Evolutionary conservation across 92 coral and sea anemone species (phyloP), one percentile per base, ranked within the genome.

Genomic region (Anthopleura xanthogrammica): DNA sequence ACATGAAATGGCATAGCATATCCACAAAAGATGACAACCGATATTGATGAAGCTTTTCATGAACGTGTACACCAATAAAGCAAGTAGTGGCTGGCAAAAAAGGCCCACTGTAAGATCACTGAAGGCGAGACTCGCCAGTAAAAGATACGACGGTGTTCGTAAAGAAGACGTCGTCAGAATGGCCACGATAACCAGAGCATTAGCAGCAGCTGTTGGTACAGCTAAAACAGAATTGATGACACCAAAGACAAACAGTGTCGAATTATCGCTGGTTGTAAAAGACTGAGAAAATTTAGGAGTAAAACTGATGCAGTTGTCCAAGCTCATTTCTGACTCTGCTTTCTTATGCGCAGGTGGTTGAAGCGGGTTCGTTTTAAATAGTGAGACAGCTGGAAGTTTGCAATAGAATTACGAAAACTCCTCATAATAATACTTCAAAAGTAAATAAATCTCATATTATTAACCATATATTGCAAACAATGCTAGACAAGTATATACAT

Each of bases 111-210:
- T 20, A 29, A 76, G 16, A 76, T 76, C 55, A 20, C 54, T 76
- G 48, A 76, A 36, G 57, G 48, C 55, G 43, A 36, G 79, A 42
- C 79, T 76, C 40, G 43, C 20, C 16, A 46, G 62, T 52, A 50
- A 50, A 46, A 77, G 57, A 23, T 77, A 52, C 58, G 80, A 77
- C 39, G 80, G 80, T 23, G 80, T 77, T 43, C 43, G 57, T 16
- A 77, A 46, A 16, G 52, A 36, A 19, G 80, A n/a, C 29, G 80
- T 77, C 23, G 22, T 41, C 55, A 77, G 39, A 24, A 77, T 77
- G 8, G 80, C 80, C 52, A 77, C 57, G 52, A 77, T 50, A 24
- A 77, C 60, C 60, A 77, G 80, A 77, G 60, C 64, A 62, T 62
- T 62, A 13, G 70, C 70, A 62, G 70, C 60, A 52, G 43, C 20